These are phyloP conservation scores for Perca flavescens DNA, from an alignment of 2,113 vertebrate genomes.

Conservation along the genomic window DNA sequence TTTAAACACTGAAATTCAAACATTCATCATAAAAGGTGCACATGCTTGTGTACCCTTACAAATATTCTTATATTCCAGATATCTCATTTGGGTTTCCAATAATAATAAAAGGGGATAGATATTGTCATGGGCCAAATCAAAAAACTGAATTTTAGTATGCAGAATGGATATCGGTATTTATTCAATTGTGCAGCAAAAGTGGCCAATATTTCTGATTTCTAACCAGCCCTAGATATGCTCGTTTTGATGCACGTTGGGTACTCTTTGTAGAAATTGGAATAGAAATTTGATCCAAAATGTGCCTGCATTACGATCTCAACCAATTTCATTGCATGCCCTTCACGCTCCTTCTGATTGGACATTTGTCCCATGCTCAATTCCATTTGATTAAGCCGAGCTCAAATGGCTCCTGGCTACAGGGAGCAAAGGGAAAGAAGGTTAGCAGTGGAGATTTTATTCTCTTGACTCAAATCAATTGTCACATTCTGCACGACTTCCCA, in stretches of 20 bases:
- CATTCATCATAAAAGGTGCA: neutral
- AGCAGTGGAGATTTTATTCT: slow-evolving; percentile 36
- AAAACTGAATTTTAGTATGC: neutral
- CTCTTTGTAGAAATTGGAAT: slow-evolving; percentile 36
- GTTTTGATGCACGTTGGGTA: neutral
- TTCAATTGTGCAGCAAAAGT: neutral
- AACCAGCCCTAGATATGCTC: slow-evolving; percentile 5
- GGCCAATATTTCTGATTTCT: neutral
- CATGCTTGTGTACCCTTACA: neutral
- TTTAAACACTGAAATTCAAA: neutral
- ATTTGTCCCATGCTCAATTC: slow-evolving; percentile 64
- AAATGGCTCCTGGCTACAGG: slow-evolving; percentile 35
- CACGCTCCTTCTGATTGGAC: slow-evolving; percentile 60
- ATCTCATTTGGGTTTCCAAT: neutral
- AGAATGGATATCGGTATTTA: neutral
- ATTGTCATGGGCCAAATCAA: neutral
- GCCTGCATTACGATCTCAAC: slow-evolving; percentile 44
- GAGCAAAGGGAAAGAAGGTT: slow-evolving; percentile 14
- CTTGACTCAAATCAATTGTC: slow-evolving; percentile 33
- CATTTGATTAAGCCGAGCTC: slow-evolving; percentile 69
- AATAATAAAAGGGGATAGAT: neutral
- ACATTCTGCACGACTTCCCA: slow-evolving; percentile 20
- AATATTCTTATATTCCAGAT: neutral
- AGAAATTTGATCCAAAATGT: slow-evolving; percentile 49
- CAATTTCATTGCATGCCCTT: slow-evolving; percentile 61